Base-by-base conservation (phyloP, 30 jellyfish, hydroid and myxozoan genomes). In the Nemopilema nomurai region DNA sequence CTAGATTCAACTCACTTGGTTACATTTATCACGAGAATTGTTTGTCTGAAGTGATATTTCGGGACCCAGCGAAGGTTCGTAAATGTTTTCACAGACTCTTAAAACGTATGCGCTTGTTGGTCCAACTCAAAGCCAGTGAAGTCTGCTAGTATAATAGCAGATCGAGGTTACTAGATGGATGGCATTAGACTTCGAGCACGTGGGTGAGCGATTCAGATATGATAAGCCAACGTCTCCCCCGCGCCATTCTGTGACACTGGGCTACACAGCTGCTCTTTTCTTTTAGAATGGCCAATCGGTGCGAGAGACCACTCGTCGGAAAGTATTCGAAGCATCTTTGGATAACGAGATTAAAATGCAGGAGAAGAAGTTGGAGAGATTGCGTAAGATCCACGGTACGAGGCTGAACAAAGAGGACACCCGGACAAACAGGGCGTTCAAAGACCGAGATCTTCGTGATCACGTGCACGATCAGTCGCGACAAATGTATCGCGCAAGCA, bases 401-500 rank as follows among this genome's bases (percentile, higher is more conserved):
- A 83, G 92, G 92, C 82, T 83, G 26, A 71, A 71, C 33, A 71
- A 53, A 71, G 92, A 83, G 69, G 82, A 71, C 49, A 57, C 86
- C 20, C 67, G 92, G 30, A 68, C 86, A 0, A 79, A 65, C 33
- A 28, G 86, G 63, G 82, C 83, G 13, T 83, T 67, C 75, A 51
- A 80, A 28, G 24, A 81, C 16, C 74, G 88, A 50, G 96, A 91
- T 76, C 41, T 91, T 62, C 67, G 81, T 69, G 79, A 79, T 1
- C 81, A 91, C 62, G 97, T 91, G 19, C 76, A 79, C 64, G 93
- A 91, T 51, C 81, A 53, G 23, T 62, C 84, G 17, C 33, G 71
- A 57, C 90, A 81, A 22, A 73, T 62, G 28, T 20, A 0, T 49
- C 88, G 97, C 17, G 97, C 96, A 21, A 73, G 72, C 65, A 80